phyloP scores from a whole-genome alignment of 2,113 vertebrate genomes.

The Scartelaos histophorus region DNA sequence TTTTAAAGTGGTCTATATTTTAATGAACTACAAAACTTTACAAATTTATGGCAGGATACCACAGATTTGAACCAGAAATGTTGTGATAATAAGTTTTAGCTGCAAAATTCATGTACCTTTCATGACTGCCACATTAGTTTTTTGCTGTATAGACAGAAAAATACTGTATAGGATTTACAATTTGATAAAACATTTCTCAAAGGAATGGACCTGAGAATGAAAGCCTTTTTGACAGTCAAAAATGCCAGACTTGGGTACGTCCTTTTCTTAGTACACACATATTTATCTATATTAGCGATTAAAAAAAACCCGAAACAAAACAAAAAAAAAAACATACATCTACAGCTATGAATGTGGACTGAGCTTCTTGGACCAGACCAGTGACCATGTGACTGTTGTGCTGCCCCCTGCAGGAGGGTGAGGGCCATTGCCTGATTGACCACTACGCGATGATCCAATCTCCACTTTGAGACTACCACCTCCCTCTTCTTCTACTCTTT shows the following conservation, averaged over 20 bases:
- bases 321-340: constrained; percentile 34
- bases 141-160: too few relatives aligned
- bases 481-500: constrained; percentile 23
- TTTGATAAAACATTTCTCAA: neutral
- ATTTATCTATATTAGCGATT: constrained; percentile 48
- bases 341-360: constrained; percentile 77
- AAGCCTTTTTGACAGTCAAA: constrained; percentile 44
- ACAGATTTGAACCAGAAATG: too few relatives aligned
- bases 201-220: constrained; percentile 28
- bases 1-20: neutral
- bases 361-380: constrained; percentile 43
- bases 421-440: constrained; percentile 64
- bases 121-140: too few relatives aligned
- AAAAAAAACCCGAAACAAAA: constrained; percentile 42
- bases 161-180: neutral
- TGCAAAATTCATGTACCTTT: too few relatives aligned
- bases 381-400: constrained; percentile 65
- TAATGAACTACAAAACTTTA: neutral
- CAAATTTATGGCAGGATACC: too few relatives aligned
- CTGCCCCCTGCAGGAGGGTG: constrained; percentile 67
- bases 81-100: too few relatives aligned
- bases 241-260: constrained; percentile 74
- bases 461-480: constrained; percentile 24
- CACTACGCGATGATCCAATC: constrained; percentile 40
- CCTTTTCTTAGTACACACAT: constrained; percentile 56